phyloP scores from a whole-genome alignment of 2,797 vertebrate genomes.

The Notamacropus eugenii region DNA sequence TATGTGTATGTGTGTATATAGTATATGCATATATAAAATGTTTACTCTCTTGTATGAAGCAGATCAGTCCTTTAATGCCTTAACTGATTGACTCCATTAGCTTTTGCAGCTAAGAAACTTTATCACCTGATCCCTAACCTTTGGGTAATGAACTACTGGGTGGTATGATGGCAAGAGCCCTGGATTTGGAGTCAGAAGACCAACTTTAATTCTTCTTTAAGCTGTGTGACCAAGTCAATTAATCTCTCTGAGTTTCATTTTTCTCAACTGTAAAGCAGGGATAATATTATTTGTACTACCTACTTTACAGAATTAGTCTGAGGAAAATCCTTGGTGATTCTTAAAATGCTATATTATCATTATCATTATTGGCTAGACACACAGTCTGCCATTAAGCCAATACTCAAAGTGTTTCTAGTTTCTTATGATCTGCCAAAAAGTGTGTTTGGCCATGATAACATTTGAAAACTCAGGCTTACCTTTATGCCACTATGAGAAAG shows the following conservation, averaged over 20 bases:
- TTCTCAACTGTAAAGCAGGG: not conserved
- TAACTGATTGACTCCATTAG: too few relatives aligned
- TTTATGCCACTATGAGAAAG: not conserved
- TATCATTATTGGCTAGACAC: not conserved
- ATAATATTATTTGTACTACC: not conserved
- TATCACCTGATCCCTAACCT: too few relatives aligned
- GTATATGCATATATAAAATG: too few relatives aligned
- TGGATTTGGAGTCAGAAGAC: not conserved
- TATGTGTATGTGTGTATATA: too few relatives aligned
- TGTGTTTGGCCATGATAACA: not conserved
- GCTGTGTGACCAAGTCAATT: not conserved
- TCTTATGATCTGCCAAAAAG: not conserved
- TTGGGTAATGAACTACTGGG: too few relatives aligned
- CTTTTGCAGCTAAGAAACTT: too few relatives aligned
- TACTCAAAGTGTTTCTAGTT: not conserved
- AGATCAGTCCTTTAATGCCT: too few relatives aligned
- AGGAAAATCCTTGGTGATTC: not conserved
- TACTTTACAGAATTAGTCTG: not conserved
- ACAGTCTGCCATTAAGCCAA: not conserved
- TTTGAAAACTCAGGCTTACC: not conserved
- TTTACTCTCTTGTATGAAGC: too few relatives aligned
- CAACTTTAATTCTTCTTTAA: not conserved
- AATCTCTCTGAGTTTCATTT: not conserved
- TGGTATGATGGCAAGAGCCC: not conserved
- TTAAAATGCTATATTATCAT: not conserved